Evolutionary conservation across 2,113 vertebrate species (phyloP).

Genomic region (Chrysemys picta): DNA sequence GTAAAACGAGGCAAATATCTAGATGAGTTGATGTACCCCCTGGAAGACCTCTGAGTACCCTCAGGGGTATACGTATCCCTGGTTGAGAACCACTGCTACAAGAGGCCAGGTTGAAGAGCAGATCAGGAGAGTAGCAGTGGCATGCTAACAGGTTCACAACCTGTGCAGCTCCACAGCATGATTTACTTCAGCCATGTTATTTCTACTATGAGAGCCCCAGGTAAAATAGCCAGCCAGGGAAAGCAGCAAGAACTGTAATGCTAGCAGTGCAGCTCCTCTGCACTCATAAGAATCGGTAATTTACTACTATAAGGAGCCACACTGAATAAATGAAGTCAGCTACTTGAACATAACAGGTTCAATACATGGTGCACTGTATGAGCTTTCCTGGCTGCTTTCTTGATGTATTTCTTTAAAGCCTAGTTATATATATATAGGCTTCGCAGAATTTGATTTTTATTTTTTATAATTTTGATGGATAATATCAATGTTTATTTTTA

Average conservation of each 20-base stretch:
- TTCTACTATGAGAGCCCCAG: neutral
- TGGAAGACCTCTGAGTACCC: no score
- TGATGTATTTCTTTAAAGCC: neutral
- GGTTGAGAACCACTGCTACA: neutral
- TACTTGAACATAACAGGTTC: no score
- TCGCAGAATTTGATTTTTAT: neutral
- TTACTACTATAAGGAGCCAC: neutral
- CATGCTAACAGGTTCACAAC: slow-evolving; percentile 1
- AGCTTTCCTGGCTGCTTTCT: neutral
- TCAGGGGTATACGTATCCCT: no score
- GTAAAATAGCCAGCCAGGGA: neutral
- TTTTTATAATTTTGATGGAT: neutral
- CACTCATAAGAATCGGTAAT: neutral
- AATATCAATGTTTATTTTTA: neutral
- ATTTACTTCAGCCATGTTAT: neutral
- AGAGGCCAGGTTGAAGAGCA: neutral
- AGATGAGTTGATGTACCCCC: no score
- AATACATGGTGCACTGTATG: neutral
- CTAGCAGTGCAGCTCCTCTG: neutral
- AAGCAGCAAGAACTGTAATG: neutral
- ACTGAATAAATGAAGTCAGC: neutral
- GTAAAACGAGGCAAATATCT: no score
- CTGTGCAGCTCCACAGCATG: neutral
- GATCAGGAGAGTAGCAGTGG: neutral
- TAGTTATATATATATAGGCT: neutral